Evolutionary conservation across 2,888 invertebrate species (phyloP).

Genomic region (Trichopria drosophilae): DNA sequence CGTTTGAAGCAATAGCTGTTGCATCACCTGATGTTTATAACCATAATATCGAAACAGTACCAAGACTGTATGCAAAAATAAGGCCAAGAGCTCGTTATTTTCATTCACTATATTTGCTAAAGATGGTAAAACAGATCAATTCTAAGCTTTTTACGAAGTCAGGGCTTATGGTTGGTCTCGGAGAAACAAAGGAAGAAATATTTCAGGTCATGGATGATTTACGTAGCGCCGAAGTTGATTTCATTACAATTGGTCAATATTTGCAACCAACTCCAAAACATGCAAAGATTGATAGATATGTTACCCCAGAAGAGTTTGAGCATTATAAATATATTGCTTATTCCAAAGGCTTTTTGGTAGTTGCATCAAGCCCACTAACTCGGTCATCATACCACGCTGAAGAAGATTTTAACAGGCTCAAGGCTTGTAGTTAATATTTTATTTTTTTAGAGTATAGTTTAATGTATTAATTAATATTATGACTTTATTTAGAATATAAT

Average conservation of each 20-base stretch:
- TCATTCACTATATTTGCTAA: constrained; percentile 15
- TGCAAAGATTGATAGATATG: constrained; percentile 10
- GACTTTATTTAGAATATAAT: too few species aligned
- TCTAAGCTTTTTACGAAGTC: constrained; percentile 20
- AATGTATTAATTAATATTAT: too few species aligned
- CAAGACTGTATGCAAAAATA: constrained; percentile 14
- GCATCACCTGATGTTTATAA: constrained; percentile 19
- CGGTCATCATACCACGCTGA: constrained; percentile 24
- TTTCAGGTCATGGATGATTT: constrained; percentile 22
- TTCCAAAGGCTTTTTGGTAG: constrained; percentile 12
- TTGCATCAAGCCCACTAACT: constrained; percentile 18
- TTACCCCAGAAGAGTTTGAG: constrained; percentile 20
- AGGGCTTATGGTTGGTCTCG: constrained; percentile 23
- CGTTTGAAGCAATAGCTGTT: constrained; percentile 7
- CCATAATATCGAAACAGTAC: constrained; percentile 22
- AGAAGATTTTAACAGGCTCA: constrained; percentile 13
- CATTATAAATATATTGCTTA: constrained; percentile 4
- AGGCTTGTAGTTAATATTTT: constrained; percentile 13
- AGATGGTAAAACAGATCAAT: constrained; percentile 8
- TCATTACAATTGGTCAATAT: constrained; percentile 23
- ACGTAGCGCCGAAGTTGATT: constrained; percentile 10
- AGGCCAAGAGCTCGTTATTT: constrained; percentile 18
- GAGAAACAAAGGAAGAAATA: constrained; percentile 17
- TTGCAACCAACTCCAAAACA: constrained; percentile 22
- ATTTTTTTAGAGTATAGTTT: too few species aligned